Evolutionary conservation across 2,888 invertebrate species (phyloP), one percentile per base, ranked within the genome.

Genomic region (Pollenia labialis): DNA sequence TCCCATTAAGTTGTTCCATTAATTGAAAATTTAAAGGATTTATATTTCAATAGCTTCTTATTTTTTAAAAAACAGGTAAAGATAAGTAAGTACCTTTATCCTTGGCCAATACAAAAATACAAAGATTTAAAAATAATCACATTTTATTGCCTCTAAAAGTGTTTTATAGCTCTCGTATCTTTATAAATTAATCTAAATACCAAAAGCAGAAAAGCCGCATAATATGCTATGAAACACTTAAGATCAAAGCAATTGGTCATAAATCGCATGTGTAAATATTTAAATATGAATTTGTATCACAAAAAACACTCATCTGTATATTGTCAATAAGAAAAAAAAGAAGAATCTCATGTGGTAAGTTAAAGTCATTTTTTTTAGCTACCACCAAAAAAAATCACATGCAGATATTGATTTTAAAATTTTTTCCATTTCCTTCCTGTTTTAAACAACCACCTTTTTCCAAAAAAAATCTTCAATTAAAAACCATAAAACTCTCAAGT

Each of bases 201-300:
- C 58, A 48, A 32, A 68, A 52, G 16, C n/a, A 68, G 8, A 74
- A 68, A 66, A 54, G 12, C 23, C 62, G 18, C 60, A 54, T n/a
- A 71, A 71, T 32, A 80, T 32, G 54, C 62, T 54, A 50, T 72
- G 32, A 77, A 81, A 56, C 76, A 66, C 77, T 87, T 81, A 32
- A 74, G 84, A 81, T 88, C 88, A 88, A 88, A 88, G 88, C 87
- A 84, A 88, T 87, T 87, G 85, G 72, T 62, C 76, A 83, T 81
- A 87, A 88, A 85, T 86, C 85, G 76, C 81, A 76, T 83, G 50
- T 77, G 86, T 81, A 86, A 87, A 88, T 85, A 87, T 85, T 87
- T 87, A 71, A 81, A 80, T 71, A 58, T 54, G 60, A 68, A 44
- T 50, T 58, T 75, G 60, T 75, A 60, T 60, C 48, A 14, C 64